Evolutionary conservation across 2,797 vertebrate species (phyloP), one percentile per base, ranked within the genome.

Genomic region (Smutsia gigantea): DNA sequence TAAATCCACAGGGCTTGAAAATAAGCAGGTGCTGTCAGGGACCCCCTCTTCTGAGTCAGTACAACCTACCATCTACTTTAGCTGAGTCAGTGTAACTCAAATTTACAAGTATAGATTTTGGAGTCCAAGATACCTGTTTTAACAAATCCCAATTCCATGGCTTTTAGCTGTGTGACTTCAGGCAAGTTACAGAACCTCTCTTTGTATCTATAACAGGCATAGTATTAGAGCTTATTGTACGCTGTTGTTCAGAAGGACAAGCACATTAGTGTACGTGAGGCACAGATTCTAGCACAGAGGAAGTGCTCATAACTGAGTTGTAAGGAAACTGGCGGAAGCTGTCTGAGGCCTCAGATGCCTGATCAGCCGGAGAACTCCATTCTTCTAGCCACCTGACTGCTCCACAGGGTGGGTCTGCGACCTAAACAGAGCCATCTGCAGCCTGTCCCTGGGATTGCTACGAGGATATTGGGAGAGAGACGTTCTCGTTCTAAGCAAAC

Each of bases 151-250:
- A 61, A 39, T n/a, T 37, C 42, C 14, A n/a, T 2, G 21, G 46
- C 37, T 53, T 53, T 34, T 11, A 19, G 37, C 10, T 31, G 31
- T 46, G 53, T 46, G 4, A 69, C 27, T 18, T 53, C 71, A 72
- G 42, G 31, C 6, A 25, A 85, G 42, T 15, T 25, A 25, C 29
- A 53, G 94, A 63, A 2, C 13, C 34, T 81, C 39, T 74, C 31
- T 25, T 4, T n/a, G 4, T n/a, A 19, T 68, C 42, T 51, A 31
- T 12, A 29, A 51, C 13, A 25, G 9, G 25, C 0, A 0, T 7
- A 7, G 15, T 2, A 5, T 14, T 17, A 12, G 27, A 66, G 66
- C 1, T 46, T 53, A 17, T 9, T 51, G 53, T 13, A 42, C 13
- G n/a, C 49, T 74, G 2, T 7, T 57, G 39, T 29, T 64, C 61